phyloP scores from a whole-genome alignment of 1,140 invertebrate genomes.

The Chrysopa pallens region DNA sequence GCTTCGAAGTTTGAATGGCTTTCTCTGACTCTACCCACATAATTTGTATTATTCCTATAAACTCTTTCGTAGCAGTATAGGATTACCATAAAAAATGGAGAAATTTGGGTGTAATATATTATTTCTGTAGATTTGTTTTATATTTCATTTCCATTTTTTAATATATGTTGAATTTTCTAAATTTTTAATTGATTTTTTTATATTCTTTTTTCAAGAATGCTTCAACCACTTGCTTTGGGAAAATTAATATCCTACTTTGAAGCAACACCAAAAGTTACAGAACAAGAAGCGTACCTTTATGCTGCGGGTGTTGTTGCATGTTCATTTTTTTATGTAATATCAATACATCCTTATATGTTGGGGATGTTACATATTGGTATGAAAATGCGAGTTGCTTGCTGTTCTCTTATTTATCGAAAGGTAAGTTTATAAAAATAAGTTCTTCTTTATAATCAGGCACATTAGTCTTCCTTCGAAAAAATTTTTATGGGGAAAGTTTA shows the following conservation, averaged over 20 bases:
- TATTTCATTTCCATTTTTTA: slow-evolving; percentile 2
- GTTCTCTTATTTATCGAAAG: slow-evolving; percentile 68
- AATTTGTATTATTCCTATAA: too few species aligned
- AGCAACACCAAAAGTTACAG: slow-evolving; percentile 22
- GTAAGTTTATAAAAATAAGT: slow-evolving; percentile 22
- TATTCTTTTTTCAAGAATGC: slow-evolving; percentile 33
- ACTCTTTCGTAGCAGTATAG: too few species aligned
- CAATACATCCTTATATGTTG: slow-evolving; percentile 66
- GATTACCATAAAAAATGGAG: too few species aligned
- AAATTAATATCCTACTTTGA: slow-evolving; percentile 50
- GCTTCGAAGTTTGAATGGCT: too few species aligned
- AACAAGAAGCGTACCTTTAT: slow-evolving; percentile 41
- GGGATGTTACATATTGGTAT: slow-evolving; percentile 54
- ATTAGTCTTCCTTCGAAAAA: too few species aligned
- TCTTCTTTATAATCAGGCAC: too few species aligned
- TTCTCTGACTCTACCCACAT: too few species aligned
- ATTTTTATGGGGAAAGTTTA: too few species aligned
- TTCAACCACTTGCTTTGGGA: slow-evolving; percentile 53
- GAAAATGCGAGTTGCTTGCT: slow-evolving; percentile 59
- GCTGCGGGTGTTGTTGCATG: slow-evolving; percentile 45
- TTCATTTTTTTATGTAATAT: slow-evolving; percentile 46
- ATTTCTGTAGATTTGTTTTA: too few species aligned
- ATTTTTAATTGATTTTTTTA: slow-evolving; percentile 4
- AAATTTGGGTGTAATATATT: too few species aligned
- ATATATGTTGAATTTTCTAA: slow-evolving; percentile 12